A percentile compares a stretch with the other conserved stretches of the same genome.
phyloP scores from a whole-genome alignment of 1,140 invertebrate species.

The Pomacea maculata region DNA sequence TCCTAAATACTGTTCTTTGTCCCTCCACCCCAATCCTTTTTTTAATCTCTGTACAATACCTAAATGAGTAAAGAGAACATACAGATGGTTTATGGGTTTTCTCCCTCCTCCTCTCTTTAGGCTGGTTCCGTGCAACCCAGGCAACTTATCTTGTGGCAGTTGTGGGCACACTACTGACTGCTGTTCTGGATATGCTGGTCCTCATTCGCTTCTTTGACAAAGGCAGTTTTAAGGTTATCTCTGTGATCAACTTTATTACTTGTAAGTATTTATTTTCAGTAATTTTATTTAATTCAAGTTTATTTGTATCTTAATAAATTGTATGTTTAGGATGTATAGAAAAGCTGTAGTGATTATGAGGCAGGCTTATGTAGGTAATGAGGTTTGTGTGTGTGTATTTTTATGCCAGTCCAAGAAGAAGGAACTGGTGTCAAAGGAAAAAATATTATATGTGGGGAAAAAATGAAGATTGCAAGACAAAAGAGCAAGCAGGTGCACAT shows the following conservation, averaged over 20 bases:
- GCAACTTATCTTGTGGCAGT: constrained; percentile 29
- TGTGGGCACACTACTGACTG: constrained; percentile 24
- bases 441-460: no score
- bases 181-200: constrained; percentile 24
- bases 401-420: not conserved
- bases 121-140: constrained; percentile 32
- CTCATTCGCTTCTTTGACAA: constrained; percentile 32
- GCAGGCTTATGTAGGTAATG: not conserved
- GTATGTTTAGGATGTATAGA: not conserved
- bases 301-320: no score
- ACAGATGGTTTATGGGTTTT: not conserved
- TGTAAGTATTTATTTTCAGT: constrained; percentile 19
- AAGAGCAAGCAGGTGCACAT: not conserved
- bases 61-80: not conserved
- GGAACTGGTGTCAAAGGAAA: no score
- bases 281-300: no score
- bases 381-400: not conserved
- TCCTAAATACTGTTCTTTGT: not conserved
- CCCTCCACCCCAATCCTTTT: not conserved
- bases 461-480: no score
- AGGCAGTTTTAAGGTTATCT: constrained; percentile 28
- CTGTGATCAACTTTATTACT: constrained; percentile 29
- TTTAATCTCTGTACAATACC: not conserved
- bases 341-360: no score
- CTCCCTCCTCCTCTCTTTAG: constrained; percentile 20